Percentiles rank a stretch among this genome's conserved stretches.
Conservation (phyloP, 1,140 invertebrate species). For the Psilanteris sp. region DNA sequence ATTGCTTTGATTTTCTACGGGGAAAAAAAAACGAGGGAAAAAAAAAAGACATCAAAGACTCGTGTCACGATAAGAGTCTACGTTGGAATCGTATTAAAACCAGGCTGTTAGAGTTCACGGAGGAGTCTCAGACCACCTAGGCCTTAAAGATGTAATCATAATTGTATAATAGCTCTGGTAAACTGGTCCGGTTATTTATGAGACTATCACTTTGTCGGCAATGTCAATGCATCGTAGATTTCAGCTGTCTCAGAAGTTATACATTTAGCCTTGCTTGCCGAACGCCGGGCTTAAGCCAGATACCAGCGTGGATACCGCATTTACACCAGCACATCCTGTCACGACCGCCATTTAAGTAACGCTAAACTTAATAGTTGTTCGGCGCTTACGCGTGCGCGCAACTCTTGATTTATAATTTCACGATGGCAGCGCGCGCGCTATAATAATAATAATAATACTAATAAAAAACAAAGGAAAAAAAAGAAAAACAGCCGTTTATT, state of each 20-base stretch:
- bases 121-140: conserved; percentile 70
- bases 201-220: conserved; percentile 71
- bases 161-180: conserved; percentile 77
- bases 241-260: conserved; percentile 62
- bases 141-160: conserved; percentile 77
- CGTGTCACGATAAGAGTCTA: conserved; percentile 48
- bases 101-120: conserved; percentile 59
- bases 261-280: conserved; percentile 49
- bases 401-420: conserved; percentile 49
- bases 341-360: conserved; percentile 59
- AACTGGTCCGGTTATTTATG: conserved; percentile 77
- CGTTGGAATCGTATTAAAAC: conserved; percentile 49
- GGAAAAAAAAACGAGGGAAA: conserved; percentile 21
- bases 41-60: conserved; percentile 26
- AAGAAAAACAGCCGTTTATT: conserved; percentile 44
- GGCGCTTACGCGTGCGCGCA: conserved; percentile 38
- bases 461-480: too few relatives aligned
- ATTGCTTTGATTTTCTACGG: conserved; percentile 22
- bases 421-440: too few relatives aligned
- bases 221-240: conserved; percentile 71
- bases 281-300: conserved; percentile 49
- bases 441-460: too few relatives aligned
- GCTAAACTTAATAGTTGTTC: conserved; percentile 44
- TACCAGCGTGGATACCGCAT: conserved; percentile 59
- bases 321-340: conserved; percentile 63